Percentiles rank a stretch among this genome's conserved stretches.
phyloP scores from a whole-genome alignment of 2,888 invertebrate species.

The Hypsopygia costalis region DNA sequence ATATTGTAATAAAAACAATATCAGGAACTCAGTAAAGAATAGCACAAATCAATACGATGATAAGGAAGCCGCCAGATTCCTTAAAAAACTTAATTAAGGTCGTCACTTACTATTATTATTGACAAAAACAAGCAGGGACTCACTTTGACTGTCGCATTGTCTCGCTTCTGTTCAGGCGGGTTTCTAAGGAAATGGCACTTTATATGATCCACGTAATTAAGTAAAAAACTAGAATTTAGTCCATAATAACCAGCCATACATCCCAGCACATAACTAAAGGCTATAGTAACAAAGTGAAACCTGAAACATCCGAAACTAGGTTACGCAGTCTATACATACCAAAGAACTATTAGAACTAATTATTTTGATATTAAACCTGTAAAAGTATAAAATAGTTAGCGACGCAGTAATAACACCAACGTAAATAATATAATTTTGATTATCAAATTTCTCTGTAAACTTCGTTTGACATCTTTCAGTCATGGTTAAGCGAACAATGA shows the following conservation, averaged over 20 bases:
- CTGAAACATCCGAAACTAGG: conserved; percentile 46
- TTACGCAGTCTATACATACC: conserved; percentile 25
- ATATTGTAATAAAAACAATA: background rate
- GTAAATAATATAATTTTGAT: conserved; percentile 72
- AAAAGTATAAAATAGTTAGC: conserved; percentile 61
- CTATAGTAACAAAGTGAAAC: conserved; percentile 68
- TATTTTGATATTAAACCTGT: conserved; percentile 45
- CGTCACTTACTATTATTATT: background rate
- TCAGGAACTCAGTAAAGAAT: background rate
- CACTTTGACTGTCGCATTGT: conserved; percentile 44
- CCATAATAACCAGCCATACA: conserved; percentile 74
- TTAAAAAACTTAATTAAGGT: background rate
- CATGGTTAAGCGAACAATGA: conserved; percentile 69
- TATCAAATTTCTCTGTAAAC: conserved; percentile 67
- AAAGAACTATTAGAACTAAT: conserved; percentile 5
- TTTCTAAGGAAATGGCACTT: conserved; percentile 57
- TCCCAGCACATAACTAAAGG: conserved; percentile 71
- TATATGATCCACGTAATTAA: conserved; percentile 53
- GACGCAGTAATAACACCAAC: conserved; percentile 54
- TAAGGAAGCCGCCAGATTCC: background rate
- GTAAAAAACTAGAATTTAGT: conserved; percentile 54
- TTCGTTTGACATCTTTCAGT: conserved; percentile 77
- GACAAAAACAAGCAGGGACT: conserved; percentile 33
- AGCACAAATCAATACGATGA: conserved; percentile 14
- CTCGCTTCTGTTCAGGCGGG: conserved; percentile 28